Conservation (phyloP, 2,797 vertebrate species). For the Bucorvus abyssinicus region DNA sequence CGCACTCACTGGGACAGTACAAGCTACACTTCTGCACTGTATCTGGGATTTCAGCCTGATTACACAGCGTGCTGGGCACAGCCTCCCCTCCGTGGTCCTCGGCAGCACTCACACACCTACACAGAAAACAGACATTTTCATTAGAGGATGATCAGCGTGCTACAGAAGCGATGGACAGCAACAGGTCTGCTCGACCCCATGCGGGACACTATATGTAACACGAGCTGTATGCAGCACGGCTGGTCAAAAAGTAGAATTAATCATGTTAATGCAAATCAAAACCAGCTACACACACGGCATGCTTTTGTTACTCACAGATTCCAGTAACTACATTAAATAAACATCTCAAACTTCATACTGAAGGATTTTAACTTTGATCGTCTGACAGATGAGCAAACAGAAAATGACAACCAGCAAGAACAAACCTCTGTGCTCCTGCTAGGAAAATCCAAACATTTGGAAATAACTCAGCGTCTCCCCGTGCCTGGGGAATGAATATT, state of each 20-base stretch:
- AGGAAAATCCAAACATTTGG: background rate
- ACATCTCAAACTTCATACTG: background rate
- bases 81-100: constrained; percentile 61
- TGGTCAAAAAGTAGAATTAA: background rate
- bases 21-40: constrained; percentile 84
- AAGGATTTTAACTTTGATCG: constrained; percentile 17
- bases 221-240: background rate
- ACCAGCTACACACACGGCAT: background rate
- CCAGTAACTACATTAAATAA: background rate
- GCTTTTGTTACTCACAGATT: background rate
- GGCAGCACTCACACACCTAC: constrained; percentile 85
- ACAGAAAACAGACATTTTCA: background rate
- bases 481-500: background rate
- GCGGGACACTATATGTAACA: background rate
- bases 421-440: constrained; percentile 18
- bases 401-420: constrained; percentile 25
- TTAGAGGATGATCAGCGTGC: background rate
- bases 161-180: background rate
- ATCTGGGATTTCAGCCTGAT: constrained; percentile 80
- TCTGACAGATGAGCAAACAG: constrained; percentile 7
- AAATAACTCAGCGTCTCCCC: background rate
- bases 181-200: background rate
- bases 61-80: constrained; percentile 81
- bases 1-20: constrained; percentile 89
- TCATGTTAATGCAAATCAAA: background rate